Percentiles rank a stretch among this genome's conserved stretches.
phyloP scores from a whole-genome alignment of 2,797 vertebrate genomes.

The Holocentrus rufus region DNA sequence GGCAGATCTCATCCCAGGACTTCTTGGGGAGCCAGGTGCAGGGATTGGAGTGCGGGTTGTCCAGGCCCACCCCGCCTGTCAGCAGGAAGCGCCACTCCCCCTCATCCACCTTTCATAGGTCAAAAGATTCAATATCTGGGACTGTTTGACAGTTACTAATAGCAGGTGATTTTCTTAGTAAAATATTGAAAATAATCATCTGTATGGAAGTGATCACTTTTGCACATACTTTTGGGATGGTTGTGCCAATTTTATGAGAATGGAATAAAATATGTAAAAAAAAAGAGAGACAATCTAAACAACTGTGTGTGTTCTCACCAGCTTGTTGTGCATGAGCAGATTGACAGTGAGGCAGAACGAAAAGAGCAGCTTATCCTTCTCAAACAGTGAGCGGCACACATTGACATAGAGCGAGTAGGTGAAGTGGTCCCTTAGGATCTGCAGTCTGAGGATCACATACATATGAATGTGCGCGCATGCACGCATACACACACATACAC shows the following conservation, averaged over 20 bases:
- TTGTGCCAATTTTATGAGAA: too few species aligned
- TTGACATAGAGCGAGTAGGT: slow-evolving; percentile 88
- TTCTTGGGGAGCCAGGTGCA: slow-evolving; percentile 88
- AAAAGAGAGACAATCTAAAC: too few species aligned
- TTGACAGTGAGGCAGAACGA: slow-evolving; percentile 89
- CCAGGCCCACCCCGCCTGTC: slow-evolving; percentile 89
- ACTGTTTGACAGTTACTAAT: not conserved
- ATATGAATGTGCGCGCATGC: not conserved
- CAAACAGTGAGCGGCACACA: slow-evolving; percentile 89
- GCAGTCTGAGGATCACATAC: slow-evolving; percentile 77
- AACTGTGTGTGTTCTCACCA: slow-evolving; percentile 77
- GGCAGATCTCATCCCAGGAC: slow-evolving; percentile 91
- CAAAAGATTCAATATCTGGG: not conserved
- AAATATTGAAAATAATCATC: too few species aligned
- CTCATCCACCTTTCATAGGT: slow-evolving; percentile 81
- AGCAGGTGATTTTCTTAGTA: too few species aligned
- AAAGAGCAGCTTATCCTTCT: slow-evolving; percentile 94
- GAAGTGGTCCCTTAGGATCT: slow-evolving; percentile 89
- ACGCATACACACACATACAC: not conserved
- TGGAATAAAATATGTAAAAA: too few species aligned
- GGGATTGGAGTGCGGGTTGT: slow-evolving; percentile 87
- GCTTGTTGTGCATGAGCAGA: slow-evolving; percentile 83
- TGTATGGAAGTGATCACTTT: too few species aligned
- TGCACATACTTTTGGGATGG: too few species aligned
- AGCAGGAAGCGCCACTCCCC: slow-evolving; percentile 89